Evolutionary conservation across 2,888 invertebrate species (phyloP).

Genomic region (Coenonympha glycerion): DNA sequence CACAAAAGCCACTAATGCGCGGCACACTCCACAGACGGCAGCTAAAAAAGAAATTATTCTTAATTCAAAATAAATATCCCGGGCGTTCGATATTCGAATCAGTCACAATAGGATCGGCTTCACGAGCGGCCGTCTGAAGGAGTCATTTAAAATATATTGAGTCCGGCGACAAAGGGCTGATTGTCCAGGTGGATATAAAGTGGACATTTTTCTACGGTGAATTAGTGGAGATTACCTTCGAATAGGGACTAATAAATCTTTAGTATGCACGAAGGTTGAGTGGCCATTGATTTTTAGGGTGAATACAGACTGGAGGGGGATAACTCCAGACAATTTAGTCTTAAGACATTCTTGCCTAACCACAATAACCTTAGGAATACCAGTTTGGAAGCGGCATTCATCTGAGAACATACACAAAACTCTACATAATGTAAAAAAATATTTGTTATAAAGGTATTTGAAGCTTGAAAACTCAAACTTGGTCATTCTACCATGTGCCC

Average conservation of each 20-base stretch:
- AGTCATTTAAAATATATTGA: constrained; percentile 75
- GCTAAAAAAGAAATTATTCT: constrained; percentile 71
- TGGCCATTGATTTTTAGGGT: constrained; percentile 59
- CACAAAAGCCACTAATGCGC: constrained; percentile 69
- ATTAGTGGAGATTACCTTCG: constrained; percentile 70
- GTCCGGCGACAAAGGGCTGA: constrained; percentile 56
- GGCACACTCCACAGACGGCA: constrained; percentile 68
- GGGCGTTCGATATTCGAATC: constrained; percentile 50
- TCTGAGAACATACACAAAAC: no score
- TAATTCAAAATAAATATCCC: constrained; percentile 60
- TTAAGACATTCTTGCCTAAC: not conserved
- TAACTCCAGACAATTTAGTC: not conserved
- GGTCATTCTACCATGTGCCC: no score
- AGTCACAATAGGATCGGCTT: constrained; percentile 61
- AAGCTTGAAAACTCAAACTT: no score
- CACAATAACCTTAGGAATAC: not conserved
- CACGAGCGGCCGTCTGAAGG: constrained; percentile 52
- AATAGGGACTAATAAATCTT: constrained; percentile 72
- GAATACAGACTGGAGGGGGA: not conserved
- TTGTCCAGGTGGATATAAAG: constrained; percentile 64
- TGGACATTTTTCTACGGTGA: constrained; percentile 68
- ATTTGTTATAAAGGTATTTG: no score
- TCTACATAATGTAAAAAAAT: no score
- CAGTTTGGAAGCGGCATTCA: not conserved
- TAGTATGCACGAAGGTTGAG: constrained; percentile 40